These are phyloP conservation scores for Rhagonycha fulva DNA, from an alignment of 2,888 invertebrate species.

Conservation along the genomic window DNA sequence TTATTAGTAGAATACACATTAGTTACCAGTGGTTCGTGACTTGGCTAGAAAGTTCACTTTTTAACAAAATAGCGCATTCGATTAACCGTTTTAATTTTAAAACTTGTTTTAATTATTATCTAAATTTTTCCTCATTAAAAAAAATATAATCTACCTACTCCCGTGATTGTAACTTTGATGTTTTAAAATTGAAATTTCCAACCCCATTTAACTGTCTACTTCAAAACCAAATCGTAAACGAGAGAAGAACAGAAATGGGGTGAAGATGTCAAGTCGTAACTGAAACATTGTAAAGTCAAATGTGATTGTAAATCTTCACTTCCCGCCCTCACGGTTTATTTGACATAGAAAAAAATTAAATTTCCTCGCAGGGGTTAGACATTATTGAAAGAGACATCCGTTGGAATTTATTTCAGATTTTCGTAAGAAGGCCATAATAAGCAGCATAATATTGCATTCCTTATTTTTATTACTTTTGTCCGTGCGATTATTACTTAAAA, in stretches of 20 bases:
- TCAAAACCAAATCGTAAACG: conserved; percentile 28
- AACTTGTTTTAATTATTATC: too few relatives aligned
- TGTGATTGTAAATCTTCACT: conserved; percentile 49
- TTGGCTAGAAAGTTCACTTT: conserved; percentile 11
- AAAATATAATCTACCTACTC: neutral
- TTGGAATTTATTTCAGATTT: conserved; percentile 30
- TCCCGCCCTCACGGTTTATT: conserved; percentile 49
- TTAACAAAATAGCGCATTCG: neutral
- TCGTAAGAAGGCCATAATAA: conserved; percentile 26
- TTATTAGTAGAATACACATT: conserved; percentile 31
- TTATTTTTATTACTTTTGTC: conserved; percentile 1
- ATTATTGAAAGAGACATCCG: conserved; percentile 43
- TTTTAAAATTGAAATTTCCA: conserved; percentile 14
- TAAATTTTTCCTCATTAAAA: neutral
- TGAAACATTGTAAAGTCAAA: conserved; percentile 54
- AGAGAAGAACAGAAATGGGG: conserved; percentile 34
- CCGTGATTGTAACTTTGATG: neutral
- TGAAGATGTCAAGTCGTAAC: conserved; percentile 48
- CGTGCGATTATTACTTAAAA: neutral
- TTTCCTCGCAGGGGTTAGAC: conserved; percentile 37
- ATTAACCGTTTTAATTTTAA: neutral
- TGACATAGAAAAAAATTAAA: conserved; percentile 47
- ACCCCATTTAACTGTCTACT: conserved; percentile 27
- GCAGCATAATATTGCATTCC: conserved; percentile 32
- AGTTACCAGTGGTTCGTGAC: conserved; percentile 27